These are phyloP conservation scores for Gadopsis marmoratus DNA, from an alignment of 2,797 vertebrate species.

Conservation along the genomic window DNA sequence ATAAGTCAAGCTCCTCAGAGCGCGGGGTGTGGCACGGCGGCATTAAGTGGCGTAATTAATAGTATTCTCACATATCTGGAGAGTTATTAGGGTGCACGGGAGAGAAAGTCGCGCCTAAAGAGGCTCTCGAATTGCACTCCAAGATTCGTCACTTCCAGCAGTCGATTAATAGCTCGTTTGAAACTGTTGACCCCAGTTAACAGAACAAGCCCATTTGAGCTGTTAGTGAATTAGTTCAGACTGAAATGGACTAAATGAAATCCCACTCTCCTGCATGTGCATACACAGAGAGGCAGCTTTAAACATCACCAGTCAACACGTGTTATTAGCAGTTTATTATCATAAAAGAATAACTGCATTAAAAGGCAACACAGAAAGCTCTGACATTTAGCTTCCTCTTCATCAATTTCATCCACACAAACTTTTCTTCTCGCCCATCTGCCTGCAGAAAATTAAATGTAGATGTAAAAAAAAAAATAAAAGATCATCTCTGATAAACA, in stretches of 20 bases:
- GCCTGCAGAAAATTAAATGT: slow-evolving; percentile 36
- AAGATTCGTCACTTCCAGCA: slow-evolving; percentile 78
- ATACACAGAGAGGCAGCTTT: not conserved
- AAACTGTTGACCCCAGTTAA: slow-evolving; percentile 83
- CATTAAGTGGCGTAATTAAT: slow-evolving; percentile 82
- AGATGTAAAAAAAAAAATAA: slow-evolving; percentile 47
- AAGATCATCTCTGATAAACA: slow-evolving; percentile 49
- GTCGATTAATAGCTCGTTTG: slow-evolving; percentile 83
- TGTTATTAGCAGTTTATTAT: slow-evolving; percentile 47
- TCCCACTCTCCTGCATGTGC: slow-evolving; percentile 40
- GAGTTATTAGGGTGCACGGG: slow-evolving; percentile 72
- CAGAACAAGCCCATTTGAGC: slow-evolving; percentile 78
- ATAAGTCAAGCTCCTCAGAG: slow-evolving; percentile 68
- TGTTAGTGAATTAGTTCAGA: slow-evolving; percentile 75
- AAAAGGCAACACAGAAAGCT: slow-evolving; percentile 23
- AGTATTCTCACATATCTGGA: slow-evolving; percentile 80
- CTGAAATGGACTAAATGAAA: slow-evolving; percentile 68
- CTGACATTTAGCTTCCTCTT: slow-evolving; percentile 54
- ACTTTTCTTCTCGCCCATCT: slow-evolving; percentile 16
- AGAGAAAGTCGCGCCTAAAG: slow-evolving; percentile 78
- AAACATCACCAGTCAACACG: slow-evolving; percentile 30
- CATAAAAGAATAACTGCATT: slow-evolving; percentile 16
- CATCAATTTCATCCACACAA: slow-evolving; percentile 22
- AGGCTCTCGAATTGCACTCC: slow-evolving; percentile 80
- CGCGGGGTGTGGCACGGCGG: slow-evolving; percentile 61